Evolutionary conservation across 2,113 vertebrate species (phyloP).

Genomic region (Microtus ochrogaster): DNA sequence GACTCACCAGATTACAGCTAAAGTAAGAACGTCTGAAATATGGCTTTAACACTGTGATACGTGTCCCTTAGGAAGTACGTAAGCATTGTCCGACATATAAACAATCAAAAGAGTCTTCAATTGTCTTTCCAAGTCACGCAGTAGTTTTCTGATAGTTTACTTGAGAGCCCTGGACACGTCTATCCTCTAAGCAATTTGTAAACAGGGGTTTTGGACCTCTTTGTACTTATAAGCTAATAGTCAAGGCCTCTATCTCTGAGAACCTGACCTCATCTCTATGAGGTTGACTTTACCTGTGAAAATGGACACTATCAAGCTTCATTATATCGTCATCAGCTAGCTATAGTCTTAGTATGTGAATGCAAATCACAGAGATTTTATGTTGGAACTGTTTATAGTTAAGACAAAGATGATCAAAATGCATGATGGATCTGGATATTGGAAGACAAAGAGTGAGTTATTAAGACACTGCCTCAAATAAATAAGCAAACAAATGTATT

Average conservation of each 20-base stretch:
- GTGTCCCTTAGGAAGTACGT: background rate
- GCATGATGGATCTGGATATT: background rate
- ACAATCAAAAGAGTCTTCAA: background rate
- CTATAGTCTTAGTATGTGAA: background rate
- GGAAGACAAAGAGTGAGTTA: background rate
- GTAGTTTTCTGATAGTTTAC: background rate
- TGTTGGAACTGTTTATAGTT: background rate
- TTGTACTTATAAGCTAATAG: background rate
- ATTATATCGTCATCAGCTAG: background rate
- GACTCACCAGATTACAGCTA: background rate
- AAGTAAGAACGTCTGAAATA: background rate
- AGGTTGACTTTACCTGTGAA: constrained; percentile 32
- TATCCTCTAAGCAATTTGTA: constrained; percentile 13
- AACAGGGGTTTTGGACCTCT: background rate
- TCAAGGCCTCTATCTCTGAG: background rate
- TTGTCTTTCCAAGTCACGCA: background rate
- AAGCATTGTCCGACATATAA: background rate
- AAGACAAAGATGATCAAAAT: background rate
- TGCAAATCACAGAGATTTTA: background rate
- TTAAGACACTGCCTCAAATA: background rate
- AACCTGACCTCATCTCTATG: background rate
- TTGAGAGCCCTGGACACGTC: background rate
- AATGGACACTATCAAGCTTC: background rate
- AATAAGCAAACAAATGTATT: background rate
- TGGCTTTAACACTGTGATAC: background rate